These are phyloP conservation scores for Xylota segnis DNA, from an alignment of 2,888 invertebrate species.

Conservation along the genomic window DNA sequence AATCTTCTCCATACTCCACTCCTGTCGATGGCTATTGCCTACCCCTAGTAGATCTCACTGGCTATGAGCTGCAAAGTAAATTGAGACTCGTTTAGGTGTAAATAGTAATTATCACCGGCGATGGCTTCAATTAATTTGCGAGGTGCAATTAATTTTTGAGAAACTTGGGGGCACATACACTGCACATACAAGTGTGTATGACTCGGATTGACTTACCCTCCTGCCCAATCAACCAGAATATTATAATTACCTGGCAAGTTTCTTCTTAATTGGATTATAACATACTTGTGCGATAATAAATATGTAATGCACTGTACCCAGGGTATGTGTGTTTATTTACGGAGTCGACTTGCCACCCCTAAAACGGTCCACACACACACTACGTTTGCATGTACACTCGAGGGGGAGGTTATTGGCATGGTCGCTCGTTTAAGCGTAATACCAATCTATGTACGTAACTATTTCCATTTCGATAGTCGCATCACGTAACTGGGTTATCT, in stretches of 20 bases:
- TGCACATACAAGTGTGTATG: no score
- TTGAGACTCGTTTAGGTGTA: conserved; percentile 37
- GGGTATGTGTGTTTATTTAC: background rate
- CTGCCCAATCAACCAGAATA: conserved; percentile 58
- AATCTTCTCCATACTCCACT: background rate
- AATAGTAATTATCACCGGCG: conserved; percentile 50
- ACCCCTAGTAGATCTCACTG: background rate
- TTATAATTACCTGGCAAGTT: conserved; percentile 55
- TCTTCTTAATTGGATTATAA: conserved; percentile 68
- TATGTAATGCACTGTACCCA: background rate
- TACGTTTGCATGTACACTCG: background rate
- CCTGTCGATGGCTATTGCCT: background rate
- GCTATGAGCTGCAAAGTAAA: conserved; percentile 4
- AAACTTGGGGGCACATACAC: background rate
- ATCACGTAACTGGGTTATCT: conserved; percentile 71
- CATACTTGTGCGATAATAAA: conserved; percentile 48
- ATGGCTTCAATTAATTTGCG: conserved; percentile 48
- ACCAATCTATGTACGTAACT: conserved; percentile 17
- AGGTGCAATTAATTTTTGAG: conserved; percentile 60
- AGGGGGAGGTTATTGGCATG: conserved; percentile 55
- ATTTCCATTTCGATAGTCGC: conserved; percentile 62
- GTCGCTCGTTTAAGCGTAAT: conserved; percentile 20
- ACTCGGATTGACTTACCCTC: conserved; percentile 7
- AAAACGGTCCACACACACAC: conserved; percentile 14
- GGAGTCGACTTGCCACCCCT: conserved; percentile 25